Percentiles rank a stretch among this genome's conserved stretches.
phyloP scores from a whole-genome alignment of 2,888 invertebrate species.

The Philhelius pedissequus region DNA sequence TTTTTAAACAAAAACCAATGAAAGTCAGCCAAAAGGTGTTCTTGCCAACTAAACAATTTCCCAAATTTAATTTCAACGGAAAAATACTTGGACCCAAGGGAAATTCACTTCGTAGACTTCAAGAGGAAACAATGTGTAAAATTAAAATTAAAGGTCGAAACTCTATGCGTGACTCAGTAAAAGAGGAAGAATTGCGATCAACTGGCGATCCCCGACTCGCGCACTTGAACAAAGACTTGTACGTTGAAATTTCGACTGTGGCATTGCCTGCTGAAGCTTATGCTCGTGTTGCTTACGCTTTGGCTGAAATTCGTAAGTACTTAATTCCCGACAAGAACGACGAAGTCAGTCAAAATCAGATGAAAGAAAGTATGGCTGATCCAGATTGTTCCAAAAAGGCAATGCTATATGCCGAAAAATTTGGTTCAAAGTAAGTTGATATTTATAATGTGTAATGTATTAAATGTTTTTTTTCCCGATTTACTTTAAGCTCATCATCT shows the following conservation, averaged over 20 bases:
- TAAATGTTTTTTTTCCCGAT: neutral
- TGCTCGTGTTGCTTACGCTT: constrained; percentile 82
- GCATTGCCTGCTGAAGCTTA: constrained; percentile 93
- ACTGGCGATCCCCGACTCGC: constrained; percentile 92
- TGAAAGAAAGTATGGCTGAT: constrained; percentile 72
- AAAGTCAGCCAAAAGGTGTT: constrained; percentile 77
- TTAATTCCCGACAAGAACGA: constrained; percentile 75
- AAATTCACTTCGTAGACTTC: constrained; percentile 93
- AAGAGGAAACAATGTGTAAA: constrained; percentile 96
- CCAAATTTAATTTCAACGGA: constrained; percentile 95
- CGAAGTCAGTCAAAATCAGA: constrained; percentile 73
- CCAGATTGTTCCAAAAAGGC: constrained; percentile 43
- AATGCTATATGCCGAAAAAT: neutral
- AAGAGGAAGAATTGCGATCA: constrained; percentile 89
- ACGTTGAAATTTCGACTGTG: constrained; percentile 91
- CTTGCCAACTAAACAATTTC: constrained; percentile 79
- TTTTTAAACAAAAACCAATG: constrained; percentile 82
- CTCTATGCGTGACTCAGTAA: constrained; percentile 92
- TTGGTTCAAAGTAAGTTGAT: neutral
- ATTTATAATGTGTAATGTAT: neutral
- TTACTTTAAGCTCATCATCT: neutral
- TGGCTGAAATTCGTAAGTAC: constrained; percentile 75
- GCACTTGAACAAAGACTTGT: constrained; percentile 92
- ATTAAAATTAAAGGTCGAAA: constrained; percentile 95
- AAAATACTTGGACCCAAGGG: constrained; percentile 96